These are phyloP conservation scores for Hemiprocne comata DNA, from an alignment of 2,113 vertebrate genomes.

Conservation along the genomic window DNA sequence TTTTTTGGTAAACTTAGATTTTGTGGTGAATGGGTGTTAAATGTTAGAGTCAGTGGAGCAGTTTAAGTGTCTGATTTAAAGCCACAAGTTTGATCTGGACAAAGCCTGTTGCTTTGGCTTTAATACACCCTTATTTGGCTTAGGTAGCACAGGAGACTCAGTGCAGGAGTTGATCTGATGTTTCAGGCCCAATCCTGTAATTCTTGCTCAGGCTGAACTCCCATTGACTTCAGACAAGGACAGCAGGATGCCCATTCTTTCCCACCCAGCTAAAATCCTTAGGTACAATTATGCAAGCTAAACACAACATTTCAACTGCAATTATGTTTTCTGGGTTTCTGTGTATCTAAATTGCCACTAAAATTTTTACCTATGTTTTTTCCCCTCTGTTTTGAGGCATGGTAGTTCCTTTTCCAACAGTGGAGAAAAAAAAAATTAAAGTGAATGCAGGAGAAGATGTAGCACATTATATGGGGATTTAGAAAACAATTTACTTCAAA, in stretches of 20 bases:
- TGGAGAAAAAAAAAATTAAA: neutral
- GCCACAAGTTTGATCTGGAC: neutral
- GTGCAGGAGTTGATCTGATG: neutral
- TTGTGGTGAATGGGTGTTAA: neutral
- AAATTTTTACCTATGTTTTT: neutral
- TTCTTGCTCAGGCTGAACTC: neutral
- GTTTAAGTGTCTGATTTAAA: constrained; percentile 12
- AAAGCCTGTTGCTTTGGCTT: constrained; percentile 37
- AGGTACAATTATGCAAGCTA: neutral
- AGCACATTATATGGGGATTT: neutral
- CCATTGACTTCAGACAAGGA: neutral
- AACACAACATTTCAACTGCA: neutral
- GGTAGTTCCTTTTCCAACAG: neutral
- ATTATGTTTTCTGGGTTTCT: neutral
- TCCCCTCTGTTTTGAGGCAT: neutral
- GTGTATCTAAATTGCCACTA: neutral
- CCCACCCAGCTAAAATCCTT: neutral
- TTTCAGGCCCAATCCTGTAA: neutral
- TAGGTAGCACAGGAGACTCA: neutral
- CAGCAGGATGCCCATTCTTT: neutral
- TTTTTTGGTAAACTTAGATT: neutral
- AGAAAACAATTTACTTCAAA: neutral
- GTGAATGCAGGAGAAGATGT: neutral
- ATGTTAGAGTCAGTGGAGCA: neutral
- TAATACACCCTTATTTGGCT: neutral